Percentiles rank a stretch among this genome's conserved stretches.
These are phyloP conservation scores for Pelodytes ibericus DNA, from an alignment of 2,797 vertebrate species.

Conservation along the genomic window DNA sequence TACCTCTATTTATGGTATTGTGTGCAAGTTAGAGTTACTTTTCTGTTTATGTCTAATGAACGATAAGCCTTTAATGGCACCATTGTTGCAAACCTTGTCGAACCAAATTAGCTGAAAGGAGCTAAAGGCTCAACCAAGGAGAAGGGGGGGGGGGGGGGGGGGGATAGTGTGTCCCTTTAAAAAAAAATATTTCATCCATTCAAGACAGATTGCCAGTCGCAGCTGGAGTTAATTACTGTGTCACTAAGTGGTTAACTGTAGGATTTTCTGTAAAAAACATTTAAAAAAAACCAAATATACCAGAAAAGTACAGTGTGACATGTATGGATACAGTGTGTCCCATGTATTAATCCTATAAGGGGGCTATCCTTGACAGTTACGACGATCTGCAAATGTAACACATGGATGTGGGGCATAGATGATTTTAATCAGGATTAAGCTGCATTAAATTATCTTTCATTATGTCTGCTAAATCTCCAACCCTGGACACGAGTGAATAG, in stretches of 20 bases:
- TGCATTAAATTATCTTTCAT: conserved; percentile 20
- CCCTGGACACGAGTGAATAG: too few species aligned
- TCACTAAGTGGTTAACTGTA: background rate
- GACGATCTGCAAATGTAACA: background rate
- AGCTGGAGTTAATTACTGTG: conserved; percentile 46
- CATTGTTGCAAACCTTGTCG: conserved; percentile 41
- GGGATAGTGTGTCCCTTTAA: conserved; percentile 39
- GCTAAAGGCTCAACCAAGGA: conserved; percentile 13
- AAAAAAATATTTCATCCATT: conserved; percentile 37
- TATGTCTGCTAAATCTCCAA: conserved; percentile 14
- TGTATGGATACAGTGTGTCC: background rate
- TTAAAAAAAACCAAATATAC: background rate
- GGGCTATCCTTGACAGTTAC: background rate
- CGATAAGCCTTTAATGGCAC: conserved; percentile 33
- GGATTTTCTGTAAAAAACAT: background rate
- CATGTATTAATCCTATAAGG: background rate
- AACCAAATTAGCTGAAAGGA: conserved; percentile 45
- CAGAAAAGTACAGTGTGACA: background rate
- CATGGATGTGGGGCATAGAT: conserved; percentile 11
- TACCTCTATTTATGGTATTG: too few species aligned
- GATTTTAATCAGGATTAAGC: conserved; percentile 47
- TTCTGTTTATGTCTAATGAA: background rate
- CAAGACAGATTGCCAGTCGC: conserved; percentile 52
- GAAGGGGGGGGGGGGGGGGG: background rate
- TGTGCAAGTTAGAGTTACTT: background rate